These are phyloP conservation scores for Metridium senile DNA, from an alignment of 92 coral and sea anemone genomes.

Conservation along the genomic window DNA sequence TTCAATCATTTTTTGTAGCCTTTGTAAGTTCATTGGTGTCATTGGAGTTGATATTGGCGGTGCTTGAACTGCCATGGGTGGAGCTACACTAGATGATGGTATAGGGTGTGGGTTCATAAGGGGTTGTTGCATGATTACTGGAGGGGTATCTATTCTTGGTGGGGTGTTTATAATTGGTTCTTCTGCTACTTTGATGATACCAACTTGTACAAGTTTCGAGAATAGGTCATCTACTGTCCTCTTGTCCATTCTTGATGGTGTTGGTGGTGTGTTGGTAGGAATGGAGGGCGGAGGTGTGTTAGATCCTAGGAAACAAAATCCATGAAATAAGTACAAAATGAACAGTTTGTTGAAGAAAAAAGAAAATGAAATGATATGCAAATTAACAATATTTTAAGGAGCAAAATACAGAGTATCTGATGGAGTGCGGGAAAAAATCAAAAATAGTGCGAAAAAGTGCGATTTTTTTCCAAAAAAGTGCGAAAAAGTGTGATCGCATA, in stretches of 20 bases:
- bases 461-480: no score
- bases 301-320: constrained; percentile 18
- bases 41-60: constrained; percentile 9
- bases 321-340: no score
- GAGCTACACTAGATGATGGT: constrained; percentile 15
- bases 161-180: constrained; percentile 68
- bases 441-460: no score
- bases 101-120: constrained; percentile 28
- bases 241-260: constrained; percentile 91
- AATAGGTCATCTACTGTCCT: constrained; percentile 89
- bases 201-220: constrained; percentile 70
- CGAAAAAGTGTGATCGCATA: no score
- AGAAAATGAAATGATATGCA: no score
- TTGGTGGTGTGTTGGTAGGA: constrained; percentile 25
- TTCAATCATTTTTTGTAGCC: constrained; percentile 32
- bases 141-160: constrained; percentile 61
- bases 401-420: no score
- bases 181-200: constrained; percentile 85
- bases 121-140: constrained; percentile 28
- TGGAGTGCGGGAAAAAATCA: no score
- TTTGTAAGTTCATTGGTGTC: constrained; percentile 17
- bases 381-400: no score
- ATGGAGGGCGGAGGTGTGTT: constrained; percentile 23
- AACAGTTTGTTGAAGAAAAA: no score
- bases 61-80: neutral